Evolutionary conservation across 1,140 invertebrate species (phyloP), one percentile per base, ranked within the genome.

Genomic region (Phymastichus coffea): DNA sequence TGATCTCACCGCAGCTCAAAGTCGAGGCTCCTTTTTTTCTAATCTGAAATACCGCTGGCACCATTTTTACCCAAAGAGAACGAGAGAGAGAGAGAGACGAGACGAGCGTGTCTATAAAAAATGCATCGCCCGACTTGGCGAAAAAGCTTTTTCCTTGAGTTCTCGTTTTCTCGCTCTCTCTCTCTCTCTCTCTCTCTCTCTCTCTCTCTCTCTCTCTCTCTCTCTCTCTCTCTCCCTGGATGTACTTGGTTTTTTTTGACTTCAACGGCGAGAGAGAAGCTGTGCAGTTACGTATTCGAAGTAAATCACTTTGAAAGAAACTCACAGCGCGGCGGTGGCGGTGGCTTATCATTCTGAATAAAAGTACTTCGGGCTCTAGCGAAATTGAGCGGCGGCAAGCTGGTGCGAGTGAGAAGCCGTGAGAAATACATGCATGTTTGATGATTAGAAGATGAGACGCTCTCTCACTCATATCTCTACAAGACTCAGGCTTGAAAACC

Each of bases 41-140:
- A 58, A 26, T 43, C 49, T 19, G 23, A 35, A 48, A 30, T n/a
- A 19, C 10, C 43, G 46, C 17, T n/a, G n/a, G n/a, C 30, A 57
- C 38, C 47, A 57, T 51, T 40, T 48, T 61, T 61, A 17, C 40
- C 37, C 17, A n/a, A n/a, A n/a, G n/a, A n/a, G n/a, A n/a, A n/a
- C n/a, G n/a, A n/a, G n/a, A n/a, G n/a, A n/a, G n/a, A n/a, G n/a
- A n/a, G n/a, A n/a, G n/a, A n/a, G n/a, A n/a, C n/a, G n/a, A n/a
- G n/a, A n/a, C n/a, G n/a, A n/a, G n/a, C 35, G 37, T 46, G 26
- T 33, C 30, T 41, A 61, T 64, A 61, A 60, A 64, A 47, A 53
- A 54, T 60, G 51, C 49, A 55, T 63, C 43, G 43, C 43, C 53
- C n/a, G n/a, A n/a, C n/a, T n/a, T n/a, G n/a, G n/a, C n/a, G n/a